Evolutionary conservation across 30 jellyfish, hydroid and myxozoan genomes (phyloP).

Genomic region (Pelagia noctiluca): DNA sequence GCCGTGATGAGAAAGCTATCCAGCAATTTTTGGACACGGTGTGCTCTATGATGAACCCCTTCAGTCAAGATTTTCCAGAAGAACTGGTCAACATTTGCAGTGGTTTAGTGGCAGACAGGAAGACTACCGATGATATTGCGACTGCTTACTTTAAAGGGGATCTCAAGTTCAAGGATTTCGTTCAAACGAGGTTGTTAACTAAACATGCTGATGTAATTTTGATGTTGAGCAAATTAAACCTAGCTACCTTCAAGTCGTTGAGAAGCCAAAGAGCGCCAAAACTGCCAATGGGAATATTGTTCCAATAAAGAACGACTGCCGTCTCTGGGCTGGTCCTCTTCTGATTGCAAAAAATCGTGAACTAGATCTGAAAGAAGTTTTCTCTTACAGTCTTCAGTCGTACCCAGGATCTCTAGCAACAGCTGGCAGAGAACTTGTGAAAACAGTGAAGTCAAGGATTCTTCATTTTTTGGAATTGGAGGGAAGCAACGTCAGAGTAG

Average conservation of each 20-base stretch:
- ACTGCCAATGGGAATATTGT: neutral
- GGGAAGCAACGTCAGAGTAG: neutral
- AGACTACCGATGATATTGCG: conserved; percentile 4
- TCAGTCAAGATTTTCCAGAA: neutral
- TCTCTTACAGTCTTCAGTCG: neutral
- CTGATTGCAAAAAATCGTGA: conserved; percentile 32
- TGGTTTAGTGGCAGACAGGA: neutral
- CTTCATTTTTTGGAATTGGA: conserved; percentile 24
- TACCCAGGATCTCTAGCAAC: conserved; percentile 34
- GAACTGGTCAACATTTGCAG: conserved; percentile 15
- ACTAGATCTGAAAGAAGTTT: conserved; percentile 6
- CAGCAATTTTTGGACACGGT: conserved; percentile 6
- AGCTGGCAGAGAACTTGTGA: neutral
- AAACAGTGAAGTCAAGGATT: conserved; percentile 24
- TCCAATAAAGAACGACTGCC: conserved; percentile 12
- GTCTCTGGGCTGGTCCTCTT: conserved; percentile 21
- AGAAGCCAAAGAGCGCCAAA: neutral
- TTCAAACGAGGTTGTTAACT: conserved; percentile 9
- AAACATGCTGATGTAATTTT: conserved; percentile 14
- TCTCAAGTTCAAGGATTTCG: conserved; percentile 1
- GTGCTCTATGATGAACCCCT: conserved; percentile 12
- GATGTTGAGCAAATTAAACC: conserved; percentile 8
- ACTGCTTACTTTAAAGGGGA: conserved; percentile 12
- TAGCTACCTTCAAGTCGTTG: conserved; percentile 26
- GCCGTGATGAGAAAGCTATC: neutral